These are phyloP conservation scores for Dyspetes luteomarginatus DNA, from an alignment of 2,888 invertebrate genomes.

Conservation along the genomic window DNA sequence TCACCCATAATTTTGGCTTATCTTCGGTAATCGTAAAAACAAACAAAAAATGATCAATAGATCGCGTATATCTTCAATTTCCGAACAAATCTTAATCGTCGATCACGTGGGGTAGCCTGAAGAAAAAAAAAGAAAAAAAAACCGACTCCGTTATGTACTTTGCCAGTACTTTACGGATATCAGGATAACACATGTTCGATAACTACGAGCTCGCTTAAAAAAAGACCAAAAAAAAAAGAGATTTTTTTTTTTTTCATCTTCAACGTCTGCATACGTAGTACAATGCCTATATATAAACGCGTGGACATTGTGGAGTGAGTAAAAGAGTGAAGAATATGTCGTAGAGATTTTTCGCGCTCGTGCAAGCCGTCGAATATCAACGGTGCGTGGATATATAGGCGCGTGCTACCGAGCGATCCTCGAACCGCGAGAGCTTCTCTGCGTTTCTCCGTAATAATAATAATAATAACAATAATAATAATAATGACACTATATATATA, in stretches of 20 bases:
- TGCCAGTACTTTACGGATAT: slow-evolving; percentile 40
- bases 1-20: background rate
- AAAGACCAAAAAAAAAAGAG: slow-evolving; percentile 10
- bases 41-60: background rate
- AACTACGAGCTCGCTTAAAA: slow-evolving; percentile 45
- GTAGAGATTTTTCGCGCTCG: slow-evolving; percentile 55
- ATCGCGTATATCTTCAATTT: background rate
- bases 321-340: slow-evolving; percentile 41
- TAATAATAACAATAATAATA: slow-evolving; percentile 72
- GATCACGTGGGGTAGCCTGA: slow-evolving; percentile 57
- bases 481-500: background rate
- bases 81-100: slow-evolving; percentile 40
- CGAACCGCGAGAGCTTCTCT: slow-evolving; percentile 42
- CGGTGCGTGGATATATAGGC: slow-evolving; percentile 50
- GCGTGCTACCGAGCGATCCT: slow-evolving; percentile 47
- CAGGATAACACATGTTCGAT: slow-evolving; percentile 62
- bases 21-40: background rate
- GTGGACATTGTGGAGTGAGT: slow-evolving; percentile 36
- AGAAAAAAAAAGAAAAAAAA: slow-evolving; percentile 19
- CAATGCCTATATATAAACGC: slow-evolving; percentile 60
- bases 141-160: background rate
- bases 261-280: slow-evolving; percentile 45
- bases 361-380: slow-evolving; percentile 63
- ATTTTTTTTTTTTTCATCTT: slow-evolving; percentile 32
- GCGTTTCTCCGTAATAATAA: slow-evolving; percentile 58